These are phyloP conservation scores for Drosophila prosaltans DNA, from an alignment of 1,140 invertebrate species.

Conservation along the genomic window DNA sequence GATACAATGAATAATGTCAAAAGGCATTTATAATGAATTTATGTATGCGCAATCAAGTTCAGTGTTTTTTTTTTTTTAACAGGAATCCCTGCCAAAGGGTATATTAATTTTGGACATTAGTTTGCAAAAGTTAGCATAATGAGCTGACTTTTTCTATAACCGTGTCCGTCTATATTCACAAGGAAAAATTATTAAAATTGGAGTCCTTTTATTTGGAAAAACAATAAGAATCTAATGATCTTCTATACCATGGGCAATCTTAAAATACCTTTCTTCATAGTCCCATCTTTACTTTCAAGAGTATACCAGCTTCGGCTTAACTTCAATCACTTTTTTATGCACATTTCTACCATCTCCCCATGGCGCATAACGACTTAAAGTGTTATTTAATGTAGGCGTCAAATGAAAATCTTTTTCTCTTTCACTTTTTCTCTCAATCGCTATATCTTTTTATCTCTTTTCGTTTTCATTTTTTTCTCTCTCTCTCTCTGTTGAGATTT, in stretches of 20 bases:
- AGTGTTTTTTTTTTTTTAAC: background rate
- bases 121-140: background rate
- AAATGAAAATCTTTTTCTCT: conserved; percentile 13
- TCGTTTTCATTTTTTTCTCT: background rate
- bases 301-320: background rate
- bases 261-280: no score
- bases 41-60: conserved; percentile 57
- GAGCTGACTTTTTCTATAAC: background rate
- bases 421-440: background rate
- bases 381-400: conserved; percentile 18
- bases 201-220: no score
- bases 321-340: background rate
- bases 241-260: no score
- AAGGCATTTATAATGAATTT: conserved; percentile 73
- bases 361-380: conserved; percentile 31
- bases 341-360: conserved; percentile 1
- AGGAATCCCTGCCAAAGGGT: background rate
- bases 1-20: conserved; percentile 48
- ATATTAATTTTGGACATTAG: background rate
- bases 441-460: background rate
- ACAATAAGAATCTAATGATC: no score
- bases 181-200: no score
- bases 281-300: background rate
- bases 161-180: no score
- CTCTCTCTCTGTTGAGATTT: background rate